These are phyloP conservation scores for Columbina picui DNA, from an alignment of 2,113 vertebrate species.

Conservation along the genomic window DNA sequence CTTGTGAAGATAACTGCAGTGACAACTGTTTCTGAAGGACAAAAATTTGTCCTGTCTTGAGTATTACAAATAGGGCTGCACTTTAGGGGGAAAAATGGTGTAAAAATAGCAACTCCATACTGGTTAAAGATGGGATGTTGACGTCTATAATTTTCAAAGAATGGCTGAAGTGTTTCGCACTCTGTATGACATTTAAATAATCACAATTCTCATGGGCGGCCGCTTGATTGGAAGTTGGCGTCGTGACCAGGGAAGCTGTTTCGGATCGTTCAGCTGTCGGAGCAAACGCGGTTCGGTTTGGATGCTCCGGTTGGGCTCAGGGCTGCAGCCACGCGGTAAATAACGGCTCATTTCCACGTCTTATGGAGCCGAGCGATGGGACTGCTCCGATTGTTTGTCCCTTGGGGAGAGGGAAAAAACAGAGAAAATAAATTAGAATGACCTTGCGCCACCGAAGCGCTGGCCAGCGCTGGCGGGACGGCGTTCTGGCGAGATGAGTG, in stretches of 20 bases:
- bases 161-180: not conserved
- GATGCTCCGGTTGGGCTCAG: not conserved
- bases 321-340: slow-evolving; percentile 30
- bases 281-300: not conserved
- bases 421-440: slow-evolving; percentile 58
- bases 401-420: slow-evolving; percentile 44
- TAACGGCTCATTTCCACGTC: slow-evolving; percentile 57
- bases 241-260: not conserved
- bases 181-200: slow-evolving; percentile 49
- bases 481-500: not conserved
- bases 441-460: slow-evolving; percentile 30
- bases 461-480: not conserved
- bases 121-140: slow-evolving; percentile 46
- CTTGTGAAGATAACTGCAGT: slow-evolving; percentile 73
- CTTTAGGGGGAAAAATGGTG: slow-evolving; percentile 23
- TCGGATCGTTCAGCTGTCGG: not conserved
- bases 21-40: slow-evolving; percentile 80
- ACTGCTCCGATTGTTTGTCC: slow-evolving; percentile 43
- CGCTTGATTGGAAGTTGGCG: not conserved
- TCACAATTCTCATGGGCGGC: not conserved
- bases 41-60: slow-evolving; percentile 75
- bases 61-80: slow-evolving; percentile 68
- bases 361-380: slow-evolving; percentile 43
- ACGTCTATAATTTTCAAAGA: slow-evolving; percentile 62
- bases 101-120: slow-evolving; percentile 44